Evolutionary conservation across 2,113 vertebrate genomes (phyloP), one percentile per base, ranked within the genome.

Genomic region (Proterorhinus semilunaris): DNA sequence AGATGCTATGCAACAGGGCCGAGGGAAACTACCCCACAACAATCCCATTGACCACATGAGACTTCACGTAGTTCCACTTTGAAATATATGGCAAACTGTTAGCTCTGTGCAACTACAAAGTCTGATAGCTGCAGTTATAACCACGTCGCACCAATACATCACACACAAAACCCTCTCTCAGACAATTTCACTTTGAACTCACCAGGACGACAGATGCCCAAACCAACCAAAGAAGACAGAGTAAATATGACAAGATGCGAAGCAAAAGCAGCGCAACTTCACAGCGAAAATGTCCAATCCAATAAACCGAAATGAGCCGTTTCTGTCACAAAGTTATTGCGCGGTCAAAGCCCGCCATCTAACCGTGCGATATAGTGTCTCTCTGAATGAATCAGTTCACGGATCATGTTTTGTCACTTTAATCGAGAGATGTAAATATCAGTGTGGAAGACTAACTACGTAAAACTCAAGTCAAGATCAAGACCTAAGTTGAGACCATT

Each of bases 241-340:
- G 53, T 27, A 55, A 55, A 55, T 55, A 55, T 55, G 53, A 55
- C 53, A 55, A 27, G 17, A 55, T 55, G 53, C 53, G 27, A 21
- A 16, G 17, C 53, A 55, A 21, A 55, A 16, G 27, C 53, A 55
- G 27, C 11, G 53, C 6, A 55, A 27, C 53, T 27, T 27, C 53
- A 27, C 27, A 55, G 10, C 17, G 0, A 16, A 1, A 27, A 21
- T 21, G 53, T 10, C 53, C 21, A 21, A 11, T 55, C 27, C 53
- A 55, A 55, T 55, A 27, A 55, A 55, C 9, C 17, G 6, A 55
- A 55, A 55, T 27, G 49, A 50, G 53, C 53, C 11, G 17, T 55
- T 55, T 55, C 17, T 55, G 53, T 27, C 53, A 27, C 53, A 55
- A 55, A 55, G 53, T 55, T 55, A 55, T 55, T 27, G 9, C 53